Percentiles rank a stretch among this genome's conserved stretches.
Conservation (phyloP, 1,140 invertebrate species). For the Anastatus disparis region DNA sequence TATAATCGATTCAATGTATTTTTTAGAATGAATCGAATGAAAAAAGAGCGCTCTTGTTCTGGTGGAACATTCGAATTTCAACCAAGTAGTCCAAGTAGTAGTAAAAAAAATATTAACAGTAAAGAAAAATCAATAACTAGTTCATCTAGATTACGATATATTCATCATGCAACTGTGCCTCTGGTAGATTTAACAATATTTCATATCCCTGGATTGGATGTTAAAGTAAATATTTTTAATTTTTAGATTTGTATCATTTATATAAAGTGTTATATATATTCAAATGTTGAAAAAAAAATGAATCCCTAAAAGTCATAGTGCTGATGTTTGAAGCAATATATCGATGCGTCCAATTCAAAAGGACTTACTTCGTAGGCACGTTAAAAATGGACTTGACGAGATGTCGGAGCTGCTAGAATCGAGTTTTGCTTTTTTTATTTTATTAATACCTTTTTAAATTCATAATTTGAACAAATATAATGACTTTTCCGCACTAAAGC, state of each 20-base stretch:
- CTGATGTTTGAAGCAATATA: too few species aligned
- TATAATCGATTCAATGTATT: neutral
- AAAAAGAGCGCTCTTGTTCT: slow-evolving; percentile 78
- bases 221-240: slow-evolving; percentile 75
- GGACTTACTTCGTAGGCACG: too few species aligned
- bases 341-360: too few species aligned
- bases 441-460: too few species aligned
- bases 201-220: slow-evolving; percentile 93
- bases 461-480: too few species aligned
- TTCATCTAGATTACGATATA: slow-evolving; percentile 64
- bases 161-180: slow-evolving; percentile 64
- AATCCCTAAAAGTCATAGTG: too few species aligned
- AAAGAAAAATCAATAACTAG: slow-evolving; percentile 64
- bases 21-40: slow-evolving; percentile 69
- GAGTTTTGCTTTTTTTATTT: too few species aligned
- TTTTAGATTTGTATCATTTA: neutral
- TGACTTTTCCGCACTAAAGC: too few species aligned
- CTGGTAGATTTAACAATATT: slow-evolving; percentile 90
- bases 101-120: slow-evolving; percentile 62
- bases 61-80: slow-evolving; percentile 76
- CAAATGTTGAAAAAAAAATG: too few species aligned
- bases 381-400: too few species aligned
- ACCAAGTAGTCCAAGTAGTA: slow-evolving; percentile 67
- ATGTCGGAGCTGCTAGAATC: too few species aligned
- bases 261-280: too few species aligned